Evolutionary conservation across 2,113 vertebrate genomes (phyloP).

Genomic region (Merops nubicus): DNA sequence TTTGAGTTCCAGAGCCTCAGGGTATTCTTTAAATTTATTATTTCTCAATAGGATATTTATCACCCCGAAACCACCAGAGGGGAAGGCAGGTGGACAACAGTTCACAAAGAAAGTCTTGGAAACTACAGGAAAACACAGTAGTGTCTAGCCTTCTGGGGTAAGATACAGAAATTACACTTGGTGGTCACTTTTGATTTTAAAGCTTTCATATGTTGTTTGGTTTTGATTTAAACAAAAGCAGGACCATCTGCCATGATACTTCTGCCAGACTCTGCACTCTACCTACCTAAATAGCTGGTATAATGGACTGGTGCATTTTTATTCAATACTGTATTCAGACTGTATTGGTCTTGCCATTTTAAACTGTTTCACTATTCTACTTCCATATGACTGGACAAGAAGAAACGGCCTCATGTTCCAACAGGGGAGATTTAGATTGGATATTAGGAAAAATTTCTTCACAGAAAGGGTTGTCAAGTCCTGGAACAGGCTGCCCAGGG

Average conservation of each 20-base stretch:
- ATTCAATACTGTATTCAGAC: neutral
- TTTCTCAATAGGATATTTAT: neutral
- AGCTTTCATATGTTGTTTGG: neutral
- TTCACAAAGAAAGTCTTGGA: neutral
- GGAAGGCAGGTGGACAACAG: neutral
- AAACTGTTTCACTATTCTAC: neutral
- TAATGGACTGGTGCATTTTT: neutral
- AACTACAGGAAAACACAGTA: neutral
- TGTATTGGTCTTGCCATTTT: neutral
- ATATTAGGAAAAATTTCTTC: too few relatives aligned
- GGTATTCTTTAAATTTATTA: neutral
- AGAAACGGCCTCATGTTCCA: too few relatives aligned
- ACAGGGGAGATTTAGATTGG: too few relatives aligned
- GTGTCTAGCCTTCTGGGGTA: neutral
- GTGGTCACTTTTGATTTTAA: neutral
- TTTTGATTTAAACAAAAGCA: neutral
- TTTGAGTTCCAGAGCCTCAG: neutral
- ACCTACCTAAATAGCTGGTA: neutral
- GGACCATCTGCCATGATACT: neutral
- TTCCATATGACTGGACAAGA: rapidly evolving
- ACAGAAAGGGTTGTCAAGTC: too few relatives aligned
- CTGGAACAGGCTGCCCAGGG: too few relatives aligned
- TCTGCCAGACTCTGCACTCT: neutral
- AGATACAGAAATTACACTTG: neutral
- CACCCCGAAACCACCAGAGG: neutral